phyloP scores from a whole-genome alignment of 2,888 invertebrate species.

The Drosophila melanosoma region DNA sequence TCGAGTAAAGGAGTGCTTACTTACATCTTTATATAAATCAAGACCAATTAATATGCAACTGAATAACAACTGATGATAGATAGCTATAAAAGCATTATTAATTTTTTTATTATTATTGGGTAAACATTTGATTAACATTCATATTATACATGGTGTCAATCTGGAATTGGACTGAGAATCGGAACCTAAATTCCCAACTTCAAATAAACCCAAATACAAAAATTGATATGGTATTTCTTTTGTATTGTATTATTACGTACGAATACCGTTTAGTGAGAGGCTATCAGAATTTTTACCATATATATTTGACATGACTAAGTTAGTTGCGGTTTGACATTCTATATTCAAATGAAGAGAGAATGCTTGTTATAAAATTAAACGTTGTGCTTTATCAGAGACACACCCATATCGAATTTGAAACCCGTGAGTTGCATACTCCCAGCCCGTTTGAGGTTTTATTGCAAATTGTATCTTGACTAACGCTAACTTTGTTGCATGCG shows the following conservation, averaged over 20 bases:
- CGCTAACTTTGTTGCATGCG: constrained; percentile 17
- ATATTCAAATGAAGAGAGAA: neutral
- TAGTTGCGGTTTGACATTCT: neutral
- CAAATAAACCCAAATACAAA: neutral
- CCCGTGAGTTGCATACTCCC: neutral
- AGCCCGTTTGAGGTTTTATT: constrained; percentile 5
- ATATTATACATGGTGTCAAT: neutral
- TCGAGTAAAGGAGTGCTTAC: neutral
- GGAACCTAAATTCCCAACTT: neutral
- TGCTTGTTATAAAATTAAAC: neutral
- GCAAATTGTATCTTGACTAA: constrained; percentile 42
- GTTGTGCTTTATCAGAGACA: constrained; percentile 7
- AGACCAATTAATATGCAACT: neutral
- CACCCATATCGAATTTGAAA: constrained; percentile 8
- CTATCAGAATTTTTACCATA: neutral
- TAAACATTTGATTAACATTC: neutral
- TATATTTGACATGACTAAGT: neutral
- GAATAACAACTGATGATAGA: neutral
- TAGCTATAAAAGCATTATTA: neutral
- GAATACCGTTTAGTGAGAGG: neutral
- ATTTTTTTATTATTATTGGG: neutral
- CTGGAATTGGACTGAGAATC: neutral
- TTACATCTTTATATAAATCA: neutral
- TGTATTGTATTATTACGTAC: neutral
- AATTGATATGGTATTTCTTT: neutral